Base-by-base conservation (phyloP, 2,888 invertebrate species). In the Ceraclea dissimilis region DNA sequence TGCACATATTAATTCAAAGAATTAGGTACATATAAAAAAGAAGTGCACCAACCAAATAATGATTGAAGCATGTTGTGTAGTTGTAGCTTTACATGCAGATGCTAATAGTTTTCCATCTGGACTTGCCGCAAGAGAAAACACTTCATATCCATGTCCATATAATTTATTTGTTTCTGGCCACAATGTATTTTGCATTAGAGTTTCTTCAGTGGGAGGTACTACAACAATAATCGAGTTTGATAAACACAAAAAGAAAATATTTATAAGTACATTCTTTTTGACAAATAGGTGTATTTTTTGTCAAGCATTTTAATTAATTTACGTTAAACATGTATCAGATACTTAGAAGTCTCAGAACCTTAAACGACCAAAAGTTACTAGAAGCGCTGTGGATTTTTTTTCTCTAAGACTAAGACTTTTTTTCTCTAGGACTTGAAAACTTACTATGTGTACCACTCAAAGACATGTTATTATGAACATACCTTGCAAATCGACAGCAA, bases 131-230 rank as follows among this genome's bases (percentile, higher is more conserved):
- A 96, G 75, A 1, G 88, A 79, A 71, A 82, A 93, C 63, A 99
- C 83, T 72, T 99, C 98, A 74, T 92, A 93, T 2, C 96, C 97
- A 74, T 99, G 98, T 0, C 96, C 98, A 71, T 98, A 98, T 21
- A 98, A 76, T 73, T 99, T 99, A 67, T 93, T 90, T 18, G 83
- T 75, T 75, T 99, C 99, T 0, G 97, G 96, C 98, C 98, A 99
- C 1, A 99, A 76, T 0, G 96, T 96, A 70, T 93, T 89, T 75
- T 94, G 92, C 73, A 92, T 79, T 10, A 98, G 74, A 2, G 87
- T 87, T 71, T 97, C 96, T 71, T 98, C 97, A 1, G 90, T 89
- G 0, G 96, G 95, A 0, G 95, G 94, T 60, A 80, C 89, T 88
- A 70, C 58, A 67, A 51, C 44, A 54, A 34, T 43, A 46, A 46